A percentile compares a stretch with the other conserved stretches of the same genome.
These are phyloP conservation scores for Stomorhina lunata DNA, from an alignment of 2,888 invertebrate species.

Conservation along the genomic window DNA sequence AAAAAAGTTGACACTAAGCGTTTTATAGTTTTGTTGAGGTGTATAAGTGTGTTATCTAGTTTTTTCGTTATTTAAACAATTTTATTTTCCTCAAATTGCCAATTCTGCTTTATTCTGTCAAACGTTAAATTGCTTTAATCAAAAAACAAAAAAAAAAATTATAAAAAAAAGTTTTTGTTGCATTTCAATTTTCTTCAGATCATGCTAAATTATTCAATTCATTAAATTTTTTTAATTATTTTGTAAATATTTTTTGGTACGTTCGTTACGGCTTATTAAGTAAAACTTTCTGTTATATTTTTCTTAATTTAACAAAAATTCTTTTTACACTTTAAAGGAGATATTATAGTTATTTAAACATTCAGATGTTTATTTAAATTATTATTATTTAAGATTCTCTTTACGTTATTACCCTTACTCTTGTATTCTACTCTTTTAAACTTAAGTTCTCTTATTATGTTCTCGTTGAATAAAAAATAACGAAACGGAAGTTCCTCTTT, in stretches of 20 bases:
- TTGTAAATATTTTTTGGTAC: not conserved
- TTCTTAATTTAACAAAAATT: conserved; percentile 8
- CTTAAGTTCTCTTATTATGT: not conserved
- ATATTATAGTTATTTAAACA: too few species aligned
- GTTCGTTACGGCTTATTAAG: conserved; percentile 50
- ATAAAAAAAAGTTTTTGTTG: conserved; percentile 16
- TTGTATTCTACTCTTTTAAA: not conserved
- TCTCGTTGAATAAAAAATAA: not conserved
- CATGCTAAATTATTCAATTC: conserved; percentile 35
- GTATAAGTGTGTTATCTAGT: conserved; percentile 45
- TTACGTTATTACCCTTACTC: not conserved
- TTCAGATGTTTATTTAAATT: too few species aligned
- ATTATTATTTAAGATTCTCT: conserved; percentile 3
- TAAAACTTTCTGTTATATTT: conserved; percentile 3
- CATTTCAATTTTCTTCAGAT: conserved; percentile 29
- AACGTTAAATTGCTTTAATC: conserved; percentile 21
- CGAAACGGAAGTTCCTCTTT: conserved; percentile 2
- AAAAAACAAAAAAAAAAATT: too few species aligned
- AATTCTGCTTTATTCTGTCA: conserved; percentile 36
- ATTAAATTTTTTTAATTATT: not conserved
- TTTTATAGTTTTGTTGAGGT: not conserved
- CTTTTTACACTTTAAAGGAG: not conserved
- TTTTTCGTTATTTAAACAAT: too few species aligned
- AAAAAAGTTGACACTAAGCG: conserved; percentile 14
- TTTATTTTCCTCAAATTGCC: conserved; percentile 8